Base-by-base conservation (phyloP, 1,140 invertebrate genomes). In the Lanistes nyassanus region DNA sequence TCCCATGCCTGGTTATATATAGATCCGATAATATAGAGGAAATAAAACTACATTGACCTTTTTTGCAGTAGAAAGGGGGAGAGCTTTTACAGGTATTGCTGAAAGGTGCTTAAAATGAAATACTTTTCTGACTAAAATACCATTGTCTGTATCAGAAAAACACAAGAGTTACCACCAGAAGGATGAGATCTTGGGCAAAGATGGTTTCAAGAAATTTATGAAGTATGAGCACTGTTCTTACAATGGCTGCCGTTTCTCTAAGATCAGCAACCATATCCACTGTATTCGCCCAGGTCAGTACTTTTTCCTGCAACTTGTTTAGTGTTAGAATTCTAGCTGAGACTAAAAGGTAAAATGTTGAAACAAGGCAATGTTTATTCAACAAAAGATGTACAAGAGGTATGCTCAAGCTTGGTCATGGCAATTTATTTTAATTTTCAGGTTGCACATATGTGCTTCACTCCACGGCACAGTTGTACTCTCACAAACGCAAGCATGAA, bases 201-300 rank as follows among this genome's bases (percentile, higher is more conserved):
- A 99, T 87, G 97, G 97, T 5, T 99, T 99, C 91, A 98, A 98
- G 87, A 99, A 99, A 88, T 99, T 98, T 86, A 97, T 99, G 93
- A 99, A 99, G 88, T 97, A 97, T 80, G 97, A 99, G 87, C 91
- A 93, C 0, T 99, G 98, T 86, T 93, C 94, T 0, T 99, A 96
- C 88, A 92, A 95, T 39, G 94, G 93, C 75, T 99, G 98, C 88
- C 92, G 95, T 60, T 98, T 98, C 89, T 98, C 96, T 4, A 92
- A 95, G 55, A 94, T 97, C 39, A 97, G 95, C 92, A 99, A 99
- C 90, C 98, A 99, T 90, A 99, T 99, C 74, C 98, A 99, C 89
- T 99, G 98, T 90, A 98, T 99, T 75, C 91, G 97, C 77, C 93
- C 96, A 11, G 95, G 90, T 90, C 76, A 81, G 85, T 60, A 23